These are phyloP conservation scores for Thamnaconus septentrionalis DNA, from an alignment of 2,113 vertebrate genomes.

Conservation along the genomic window DNA sequence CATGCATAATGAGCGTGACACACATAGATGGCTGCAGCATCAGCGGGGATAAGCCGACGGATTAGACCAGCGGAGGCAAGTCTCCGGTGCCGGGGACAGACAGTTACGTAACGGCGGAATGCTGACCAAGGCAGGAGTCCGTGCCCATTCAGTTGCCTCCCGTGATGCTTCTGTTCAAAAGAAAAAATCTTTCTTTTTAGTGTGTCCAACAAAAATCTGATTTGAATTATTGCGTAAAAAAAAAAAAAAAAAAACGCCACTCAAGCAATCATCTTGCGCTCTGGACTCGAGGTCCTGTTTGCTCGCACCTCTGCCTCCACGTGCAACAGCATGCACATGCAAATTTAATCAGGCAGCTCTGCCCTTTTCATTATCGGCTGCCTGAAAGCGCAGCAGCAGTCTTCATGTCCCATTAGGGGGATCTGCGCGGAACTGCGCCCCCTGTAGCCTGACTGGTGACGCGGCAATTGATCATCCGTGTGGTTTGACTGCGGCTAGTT, in stretches of 20 bases:
- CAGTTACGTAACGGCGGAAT: constrained; percentile 53
- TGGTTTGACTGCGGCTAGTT: too few relatives aligned
- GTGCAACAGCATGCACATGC: constrained; percentile 51
- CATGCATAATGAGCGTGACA: constrained; percentile 31
- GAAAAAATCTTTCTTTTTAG: neutral
- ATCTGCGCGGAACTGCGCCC: constrained; percentile 28
- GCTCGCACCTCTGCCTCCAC: constrained; percentile 39
- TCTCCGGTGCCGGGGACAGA: constrained; percentile 45
- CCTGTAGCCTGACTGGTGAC: constrained; percentile 23
- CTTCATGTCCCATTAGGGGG: constrained; percentile 8
- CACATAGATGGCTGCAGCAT: neutral
- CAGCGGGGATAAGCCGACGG: constrained; percentile 45
- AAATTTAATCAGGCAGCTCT: constrained; percentile 54
- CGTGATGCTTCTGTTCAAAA: neutral
- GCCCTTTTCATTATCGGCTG: constrained; percentile 30
- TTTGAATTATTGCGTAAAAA: too few relatives aligned
- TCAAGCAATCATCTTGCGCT: neutral
- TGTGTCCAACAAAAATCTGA: too few relatives aligned
- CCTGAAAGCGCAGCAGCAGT: constrained; percentile 40
- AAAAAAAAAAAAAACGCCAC: neutral
- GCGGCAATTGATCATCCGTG: neutral
- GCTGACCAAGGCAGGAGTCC: constrained; percentile 46
- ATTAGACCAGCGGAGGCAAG: constrained; percentile 54
- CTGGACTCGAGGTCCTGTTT: constrained; percentile 43
- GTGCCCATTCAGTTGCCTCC: neutral